Evolutionary conservation across 2,113 vertebrate species (phyloP), one percentile per base, ranked within the genome.

Genomic region (Periophthalmus modestus): DNA sequence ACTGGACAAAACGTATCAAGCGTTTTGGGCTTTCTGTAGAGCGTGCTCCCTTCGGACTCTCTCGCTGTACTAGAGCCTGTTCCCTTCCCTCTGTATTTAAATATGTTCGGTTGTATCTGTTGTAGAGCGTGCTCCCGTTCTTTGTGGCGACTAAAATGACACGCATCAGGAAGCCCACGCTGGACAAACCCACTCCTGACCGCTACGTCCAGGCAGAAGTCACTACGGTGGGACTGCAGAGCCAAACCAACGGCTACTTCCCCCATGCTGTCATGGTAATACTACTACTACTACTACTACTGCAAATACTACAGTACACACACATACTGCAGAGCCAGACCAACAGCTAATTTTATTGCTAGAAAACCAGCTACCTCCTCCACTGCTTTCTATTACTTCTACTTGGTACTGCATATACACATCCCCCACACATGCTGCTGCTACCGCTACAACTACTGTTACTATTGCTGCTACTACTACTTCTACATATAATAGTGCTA

Each of bases 131-230:
- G 72, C 85, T 97, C 12, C 98, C 98, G 0, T 97, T 90, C 90
- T 97, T 79, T 0, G 96, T 99, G 71, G 95, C 88, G 63, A 99
- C 97, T 1, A 99, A 99, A 85, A 82, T 98, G 95, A 90, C 95
- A 24, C 95, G 92, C 54, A 94, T 99, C 87, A 94, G 92, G 87
- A 97, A 87, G 79, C 85, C 96, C 10, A 96, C 95, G 21, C 88
- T 96, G 0, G 85, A 92, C 75, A 95, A 93, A 39, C 97, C 98
- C 48, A 95, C 93, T 34, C 90, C 98, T 0, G 94, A 96, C 54
- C 93, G 89, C 0, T 99, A 94, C 0, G 97, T 96, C 70, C 94
- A 94, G 55, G 94, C 95, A 59, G 97, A 97, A 14, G 72, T 99
- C 5, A 89, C 73, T 72, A 98, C 98, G 0, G 93, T 99, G 21